These are phyloP conservation scores for Lasioglossum villosulum DNA, from an alignment of 2,888 invertebrate genomes.

Conservation along the genomic window DNA sequence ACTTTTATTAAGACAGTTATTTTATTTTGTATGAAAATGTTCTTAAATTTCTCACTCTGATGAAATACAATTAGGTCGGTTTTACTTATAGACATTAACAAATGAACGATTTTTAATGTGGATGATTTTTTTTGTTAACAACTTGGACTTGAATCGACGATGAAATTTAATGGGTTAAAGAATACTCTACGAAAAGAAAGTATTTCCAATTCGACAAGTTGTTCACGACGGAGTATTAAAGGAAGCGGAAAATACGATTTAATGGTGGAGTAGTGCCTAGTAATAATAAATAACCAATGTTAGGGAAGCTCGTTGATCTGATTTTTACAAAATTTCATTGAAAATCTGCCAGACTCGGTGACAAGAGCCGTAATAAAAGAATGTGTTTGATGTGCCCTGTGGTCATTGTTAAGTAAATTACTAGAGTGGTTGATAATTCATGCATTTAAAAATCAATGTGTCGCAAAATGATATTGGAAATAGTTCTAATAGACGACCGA, in stretches of 20 bases:
- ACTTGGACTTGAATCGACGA: neutral
- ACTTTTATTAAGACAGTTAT: neutral
- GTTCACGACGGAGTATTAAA: neutral
- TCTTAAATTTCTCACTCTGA: neutral
- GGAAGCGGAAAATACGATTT: neutral
- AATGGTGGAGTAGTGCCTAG: constrained; percentile 9
- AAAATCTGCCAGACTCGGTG: neutral
- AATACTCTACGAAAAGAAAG: constrained; percentile 5
- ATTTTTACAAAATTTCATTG: constrained; percentile 12
- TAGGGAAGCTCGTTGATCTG: constrained; percentile 14
- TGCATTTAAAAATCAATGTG: constrained; percentile 1
- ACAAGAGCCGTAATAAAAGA: neutral
- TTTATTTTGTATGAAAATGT: neutral
- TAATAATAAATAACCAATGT: constrained; percentile 11
- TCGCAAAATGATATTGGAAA: neutral
- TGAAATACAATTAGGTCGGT: neutral
- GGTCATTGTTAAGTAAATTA: constrained; percentile 6
- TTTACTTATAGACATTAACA: neutral
- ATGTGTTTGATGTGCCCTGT: constrained; percentile 4
- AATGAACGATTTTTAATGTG: neutral
- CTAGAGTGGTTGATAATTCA: neutral
- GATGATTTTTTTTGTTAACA: neutral
- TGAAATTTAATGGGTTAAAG: constrained; percentile 4
- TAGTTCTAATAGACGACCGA: neutral
- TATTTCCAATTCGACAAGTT: constrained; percentile 1